A percentile compares a stretch with the other conserved stretches of the same genome.
phyloP scores from a whole-genome alignment of 2,113 vertebrate genomes.

The Sarotherodon lohbergeri region DNA sequence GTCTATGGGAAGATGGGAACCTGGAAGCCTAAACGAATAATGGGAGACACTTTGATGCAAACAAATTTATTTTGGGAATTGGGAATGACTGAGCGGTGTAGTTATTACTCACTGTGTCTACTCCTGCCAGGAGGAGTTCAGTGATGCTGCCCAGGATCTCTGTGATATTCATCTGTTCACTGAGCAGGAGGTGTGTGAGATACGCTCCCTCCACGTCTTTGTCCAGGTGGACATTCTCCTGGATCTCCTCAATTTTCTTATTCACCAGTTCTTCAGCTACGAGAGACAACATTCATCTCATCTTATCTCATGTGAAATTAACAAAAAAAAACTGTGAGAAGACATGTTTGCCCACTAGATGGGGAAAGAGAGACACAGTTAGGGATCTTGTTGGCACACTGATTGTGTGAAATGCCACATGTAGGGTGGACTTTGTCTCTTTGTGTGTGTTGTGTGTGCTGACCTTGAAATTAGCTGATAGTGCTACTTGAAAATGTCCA shows the following conservation, averaged over 20 bases:
- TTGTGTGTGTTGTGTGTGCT: neutral
- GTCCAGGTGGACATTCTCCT: slow-evolving; percentile 45
- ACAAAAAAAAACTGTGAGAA: neutral
- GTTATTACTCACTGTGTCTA: slow-evolving; percentile 73
- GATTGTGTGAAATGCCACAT: neutral
- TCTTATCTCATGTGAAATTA: neutral
- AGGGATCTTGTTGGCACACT: neutral
- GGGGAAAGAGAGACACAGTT: neutral
- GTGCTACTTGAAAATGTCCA: neutral
- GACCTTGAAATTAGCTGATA: neutral
- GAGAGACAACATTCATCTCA: neutral
- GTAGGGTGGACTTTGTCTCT: slow-evolving; percentile 5
- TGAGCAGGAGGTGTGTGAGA: slow-evolving; percentile 77
- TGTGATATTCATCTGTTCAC: slow-evolving; percentile 65
- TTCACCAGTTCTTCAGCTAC: slow-evolving; percentile 71
- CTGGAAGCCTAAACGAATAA: neutral
- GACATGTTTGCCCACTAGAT: neutral
- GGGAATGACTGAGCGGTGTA: neutral
- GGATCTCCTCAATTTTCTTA: slow-evolving; percentile 70
- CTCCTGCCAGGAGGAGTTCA: slow-evolving; percentile 77
- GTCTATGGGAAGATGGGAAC: neutral
- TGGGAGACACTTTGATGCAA: neutral
- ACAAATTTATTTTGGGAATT: neutral
- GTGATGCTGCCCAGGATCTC: slow-evolving; percentile 78
- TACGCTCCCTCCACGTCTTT: slow-evolving; percentile 70